A percentile compares a stretch with the other conserved stretches of the same genome.
phyloP scores from a whole-genome alignment of 2,113 vertebrate species.

The Halichoeres trimaculatus region DNA sequence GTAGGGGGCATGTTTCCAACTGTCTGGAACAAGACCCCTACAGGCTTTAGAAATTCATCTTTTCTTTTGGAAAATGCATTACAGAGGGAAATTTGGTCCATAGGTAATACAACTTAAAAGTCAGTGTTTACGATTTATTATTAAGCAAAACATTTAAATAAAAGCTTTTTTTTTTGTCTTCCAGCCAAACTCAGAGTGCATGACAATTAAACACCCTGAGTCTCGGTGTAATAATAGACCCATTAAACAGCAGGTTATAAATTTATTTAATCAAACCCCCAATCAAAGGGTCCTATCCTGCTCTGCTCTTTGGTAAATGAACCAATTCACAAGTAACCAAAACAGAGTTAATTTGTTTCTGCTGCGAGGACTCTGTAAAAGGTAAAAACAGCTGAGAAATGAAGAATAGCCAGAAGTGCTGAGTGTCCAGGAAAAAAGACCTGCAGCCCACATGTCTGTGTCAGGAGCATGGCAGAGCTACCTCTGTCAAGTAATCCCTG shows the following conservation, averaged over 20 bases:
- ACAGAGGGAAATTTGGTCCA: background rate
- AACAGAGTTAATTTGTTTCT: conserved; percentile 62
- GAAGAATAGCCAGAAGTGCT: conserved; percentile 70
- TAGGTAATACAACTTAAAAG: background rate
- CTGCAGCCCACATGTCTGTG: conserved; percentile 62
- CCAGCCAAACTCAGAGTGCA: conserved; percentile 27
- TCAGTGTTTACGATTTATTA: background rate
- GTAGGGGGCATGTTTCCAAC: conserved; percentile 21
- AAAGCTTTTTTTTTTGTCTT: conserved; percentile 15
- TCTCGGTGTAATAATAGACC: conserved; percentile 46
- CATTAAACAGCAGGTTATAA: conserved; percentile 48
- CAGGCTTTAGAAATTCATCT: background rate
- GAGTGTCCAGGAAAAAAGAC: conserved; percentile 70
- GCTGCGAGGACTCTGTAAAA: conserved; percentile 57
- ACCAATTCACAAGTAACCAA: conserved; percentile 38
- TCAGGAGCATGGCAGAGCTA: conserved; percentile 63
- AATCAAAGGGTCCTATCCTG: conserved; percentile 44
- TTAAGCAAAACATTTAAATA: background rate
- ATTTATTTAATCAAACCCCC: conserved; percentile 52
- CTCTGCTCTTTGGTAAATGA: conserved; percentile 61
- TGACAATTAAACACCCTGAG: conserved; percentile 29
- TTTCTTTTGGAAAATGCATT: background rate
- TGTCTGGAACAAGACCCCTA: conserved; percentile 12
- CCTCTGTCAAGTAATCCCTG: conserved; percentile 61
- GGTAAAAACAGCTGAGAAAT: conserved; percentile 65